These are phyloP conservation scores for Gortyna flavago DNA, from an alignment of 2,888 invertebrate genomes.

Conservation along the genomic window DNA sequence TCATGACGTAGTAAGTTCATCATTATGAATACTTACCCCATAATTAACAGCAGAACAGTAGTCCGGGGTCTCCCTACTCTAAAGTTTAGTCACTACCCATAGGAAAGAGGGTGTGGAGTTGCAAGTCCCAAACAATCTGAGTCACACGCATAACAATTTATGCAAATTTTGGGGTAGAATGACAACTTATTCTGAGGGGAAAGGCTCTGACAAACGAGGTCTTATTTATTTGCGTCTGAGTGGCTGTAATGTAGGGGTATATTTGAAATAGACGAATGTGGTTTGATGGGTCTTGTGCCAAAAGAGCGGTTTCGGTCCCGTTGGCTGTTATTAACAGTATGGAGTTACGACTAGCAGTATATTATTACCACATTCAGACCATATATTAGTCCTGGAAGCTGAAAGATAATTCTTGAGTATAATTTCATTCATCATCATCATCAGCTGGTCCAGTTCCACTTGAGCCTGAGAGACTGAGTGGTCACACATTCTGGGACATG, in stretches of 20 bases:
- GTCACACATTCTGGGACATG: too few species aligned
- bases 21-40: conserved; percentile 33
- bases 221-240: conserved; percentile 45
- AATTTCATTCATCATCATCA: neutral
- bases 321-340: neutral
- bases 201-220: conserved; percentile 41
- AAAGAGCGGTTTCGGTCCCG: neutral
- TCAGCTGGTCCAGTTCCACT: neutral
- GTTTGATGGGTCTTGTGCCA: neutral
- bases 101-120: conserved; percentile 19
- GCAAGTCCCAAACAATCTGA: conserved; percentile 47
- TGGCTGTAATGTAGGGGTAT: conserved; percentile 21
- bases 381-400: neutral
- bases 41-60: conserved; percentile 30
- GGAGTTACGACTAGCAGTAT: neutral
- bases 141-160: conserved; percentile 50
- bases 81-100: conserved; percentile 28
- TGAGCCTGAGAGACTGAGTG: too few species aligned
- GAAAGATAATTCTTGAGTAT: neutral
- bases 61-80: neutral
- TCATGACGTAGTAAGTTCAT: conserved; percentile 21
- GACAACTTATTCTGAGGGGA: conserved; percentile 39
- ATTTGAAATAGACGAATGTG: conserved; percentile 35
- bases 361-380: neutral
- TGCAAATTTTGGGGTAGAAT: conserved; percentile 59